Base-by-base conservation (phyloP, 2,797 vertebrate genomes). In the Myotis findleyi region DNA sequence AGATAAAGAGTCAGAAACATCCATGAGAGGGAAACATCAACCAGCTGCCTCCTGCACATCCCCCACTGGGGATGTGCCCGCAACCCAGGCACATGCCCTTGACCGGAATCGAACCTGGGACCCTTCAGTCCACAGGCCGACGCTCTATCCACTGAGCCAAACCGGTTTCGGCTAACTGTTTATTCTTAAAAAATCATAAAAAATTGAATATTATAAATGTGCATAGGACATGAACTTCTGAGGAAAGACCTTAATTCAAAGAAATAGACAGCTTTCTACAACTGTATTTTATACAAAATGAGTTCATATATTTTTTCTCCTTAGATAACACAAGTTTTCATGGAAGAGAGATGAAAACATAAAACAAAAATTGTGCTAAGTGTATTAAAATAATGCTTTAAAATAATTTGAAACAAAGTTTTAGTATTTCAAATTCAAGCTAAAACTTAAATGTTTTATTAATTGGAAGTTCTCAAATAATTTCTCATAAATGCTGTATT, bases 361-460 rank as follows among this genome's bases (percentile, higher is more conserved):
- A 66, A 87, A 75, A 68, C 38, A 76, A 73, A 92, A 89, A 59
- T 75, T 17, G 4, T 38, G 5, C 23, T 68, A 88, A 12, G 4
- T 69, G 2, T 66, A 76, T 44, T 59, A 44, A 4, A 21, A 72
- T 71, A 81, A 81, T 75, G 51, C 27, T 80, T 44, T 59, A 44
- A 4, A 21, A 72, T 71, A 81, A 81, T 75, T 57, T 80, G 53
- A 80, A 93, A 57, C 2, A 94, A 89, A 75, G 21, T 76, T 66
- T 93, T 87, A 66, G 1, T 76, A 79, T 62, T 91, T 80, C 10
- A 90, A 95, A 66, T 94, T 93, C n/a, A 82, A 91, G 72, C 33
- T 87, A 93, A 87, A 92, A 87, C 47, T 69, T 51, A 75, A 91
- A 51, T 53, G 21, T n/a, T 84, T 89, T 77, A n/a, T 33, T 53